Percentiles rank a stretch among this genome's conserved stretches.
Conservation (phyloP, 2,888 invertebrate species). For the Tridacna crocea region DNA sequence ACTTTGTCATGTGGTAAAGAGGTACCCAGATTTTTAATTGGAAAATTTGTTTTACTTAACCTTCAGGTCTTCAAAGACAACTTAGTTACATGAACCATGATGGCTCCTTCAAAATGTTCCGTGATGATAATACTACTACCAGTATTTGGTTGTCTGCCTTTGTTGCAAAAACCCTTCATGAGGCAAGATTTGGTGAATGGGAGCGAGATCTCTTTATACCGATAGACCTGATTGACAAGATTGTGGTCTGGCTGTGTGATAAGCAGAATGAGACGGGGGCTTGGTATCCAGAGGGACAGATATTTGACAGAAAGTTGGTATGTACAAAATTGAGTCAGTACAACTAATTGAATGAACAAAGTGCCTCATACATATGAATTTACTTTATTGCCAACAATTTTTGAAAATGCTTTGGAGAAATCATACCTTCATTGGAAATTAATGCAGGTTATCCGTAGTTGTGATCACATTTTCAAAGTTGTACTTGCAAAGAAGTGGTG, state of each 20-base stretch:
- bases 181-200: conserved; percentile 97
- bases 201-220: conserved; percentile 98
- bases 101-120: conserved; percentile 95
- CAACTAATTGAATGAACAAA: neutral
- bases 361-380: no score
- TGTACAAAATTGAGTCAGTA: conserved; percentile 39
- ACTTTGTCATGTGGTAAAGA: no score
- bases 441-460: no score
- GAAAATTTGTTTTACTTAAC: neutral
- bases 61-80: conserved; percentile 92
- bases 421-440: no score
- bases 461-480: no score
- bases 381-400: no score
- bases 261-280: conserved; percentile 94
- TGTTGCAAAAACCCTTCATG: conserved; percentile 94
- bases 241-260: conserved; percentile 93
- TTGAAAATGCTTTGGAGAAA: no score
- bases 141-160: conserved; percentile 98
- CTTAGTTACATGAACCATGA: conserved; percentile 95
- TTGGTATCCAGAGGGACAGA: conserved; percentile 85
- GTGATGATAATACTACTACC: conserved; percentile 85
- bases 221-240: conserved; percentile 92
- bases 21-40: no score
- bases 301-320: conserved; percentile 92
- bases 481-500: no score